Conservation (phyloP, 2,113 vertebrate genomes). For the Arenaria interpres region DNA sequence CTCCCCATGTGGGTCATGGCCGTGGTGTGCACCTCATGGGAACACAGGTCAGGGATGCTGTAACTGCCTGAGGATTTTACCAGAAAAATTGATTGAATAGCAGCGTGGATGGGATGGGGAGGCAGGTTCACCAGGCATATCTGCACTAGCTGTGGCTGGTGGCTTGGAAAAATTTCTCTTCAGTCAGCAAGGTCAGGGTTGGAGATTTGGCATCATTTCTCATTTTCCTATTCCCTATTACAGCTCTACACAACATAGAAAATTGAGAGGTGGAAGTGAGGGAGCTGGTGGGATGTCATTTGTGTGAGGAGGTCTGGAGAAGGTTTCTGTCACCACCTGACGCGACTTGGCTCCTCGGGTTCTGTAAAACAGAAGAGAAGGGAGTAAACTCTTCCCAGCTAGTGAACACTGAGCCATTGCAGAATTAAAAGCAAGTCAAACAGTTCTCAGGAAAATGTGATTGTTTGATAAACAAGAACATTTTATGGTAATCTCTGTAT, state of each 20-base stretch:
- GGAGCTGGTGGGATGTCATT: background rate
- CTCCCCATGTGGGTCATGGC: background rate
- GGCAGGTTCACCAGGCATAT: background rate
- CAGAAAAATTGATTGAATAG: background rate
- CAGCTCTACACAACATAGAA: background rate
- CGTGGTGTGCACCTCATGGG: background rate
- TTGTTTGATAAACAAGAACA: constrained; percentile 57
- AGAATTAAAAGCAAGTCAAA: constrained; percentile 49
- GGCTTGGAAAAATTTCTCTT: background rate
- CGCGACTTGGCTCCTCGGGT: background rate
- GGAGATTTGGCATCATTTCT: background rate
- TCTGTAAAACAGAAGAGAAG: background rate
- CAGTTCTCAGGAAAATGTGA: constrained; percentile 43
- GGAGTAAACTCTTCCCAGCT: background rate
- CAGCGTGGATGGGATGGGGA: background rate
- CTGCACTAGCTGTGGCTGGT: background rate
- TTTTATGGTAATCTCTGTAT: constrained; percentile 60
- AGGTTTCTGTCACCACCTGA: constrained; percentile 13
- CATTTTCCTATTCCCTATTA: background rate
- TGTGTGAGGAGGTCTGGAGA: background rate
- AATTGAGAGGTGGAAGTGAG: background rate
- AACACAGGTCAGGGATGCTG: background rate
- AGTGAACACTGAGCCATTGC: background rate
- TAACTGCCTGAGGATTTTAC: background rate
- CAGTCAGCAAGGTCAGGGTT: background rate